Conservation (phyloP, 2,113 vertebrate species). For the Arothron firmamentum region DNA sequence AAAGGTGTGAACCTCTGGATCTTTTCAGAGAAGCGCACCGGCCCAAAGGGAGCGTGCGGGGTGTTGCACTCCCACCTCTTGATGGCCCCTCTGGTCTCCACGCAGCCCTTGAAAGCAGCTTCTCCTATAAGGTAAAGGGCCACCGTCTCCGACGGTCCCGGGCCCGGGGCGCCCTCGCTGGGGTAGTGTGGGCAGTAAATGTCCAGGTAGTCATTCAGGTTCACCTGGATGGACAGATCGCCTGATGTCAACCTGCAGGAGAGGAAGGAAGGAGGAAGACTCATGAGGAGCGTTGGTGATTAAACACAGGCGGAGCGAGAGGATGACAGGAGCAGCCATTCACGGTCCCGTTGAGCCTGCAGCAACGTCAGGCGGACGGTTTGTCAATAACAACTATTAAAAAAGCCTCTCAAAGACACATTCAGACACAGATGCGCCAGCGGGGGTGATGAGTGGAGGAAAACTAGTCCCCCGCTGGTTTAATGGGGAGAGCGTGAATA, state of each 20-base stretch:
- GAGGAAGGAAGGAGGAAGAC: too few species aligned
- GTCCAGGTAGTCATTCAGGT: constrained; percentile 96
- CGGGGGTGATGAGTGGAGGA: background rate
- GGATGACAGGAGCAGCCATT: constrained; percentile 9
- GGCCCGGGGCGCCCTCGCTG: constrained; percentile 23
- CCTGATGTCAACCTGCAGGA: constrained; percentile 82
- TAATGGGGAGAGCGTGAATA: constrained; percentile 7
- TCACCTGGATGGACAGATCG: constrained; percentile 87
- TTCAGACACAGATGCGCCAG: constrained; percentile 2
- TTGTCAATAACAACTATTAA: constrained; percentile 45
- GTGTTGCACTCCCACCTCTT: constrained; percentile 96
- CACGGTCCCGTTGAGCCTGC: constrained; percentile 25
- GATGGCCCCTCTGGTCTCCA: constrained; percentile 85
- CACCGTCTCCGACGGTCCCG: constrained; percentile 78
- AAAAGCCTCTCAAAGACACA: constrained; percentile 20
- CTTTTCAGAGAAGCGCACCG: constrained; percentile 94
- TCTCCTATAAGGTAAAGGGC: constrained; percentile 89
- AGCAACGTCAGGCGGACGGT: constrained; percentile 25
- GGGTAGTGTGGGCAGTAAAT: constrained; percentile 93
- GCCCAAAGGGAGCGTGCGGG: constrained; percentile 84
- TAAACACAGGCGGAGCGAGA: constrained; percentile 14
- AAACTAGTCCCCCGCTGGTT: constrained; percentile 38
- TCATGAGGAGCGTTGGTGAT: constrained; percentile 23
- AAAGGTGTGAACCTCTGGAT: constrained; percentile 98
- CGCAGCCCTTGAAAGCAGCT: constrained; percentile 84